phyloP scores from a whole-genome alignment of 2,888 invertebrate genomes.

The Hybos culiciformis region DNA sequence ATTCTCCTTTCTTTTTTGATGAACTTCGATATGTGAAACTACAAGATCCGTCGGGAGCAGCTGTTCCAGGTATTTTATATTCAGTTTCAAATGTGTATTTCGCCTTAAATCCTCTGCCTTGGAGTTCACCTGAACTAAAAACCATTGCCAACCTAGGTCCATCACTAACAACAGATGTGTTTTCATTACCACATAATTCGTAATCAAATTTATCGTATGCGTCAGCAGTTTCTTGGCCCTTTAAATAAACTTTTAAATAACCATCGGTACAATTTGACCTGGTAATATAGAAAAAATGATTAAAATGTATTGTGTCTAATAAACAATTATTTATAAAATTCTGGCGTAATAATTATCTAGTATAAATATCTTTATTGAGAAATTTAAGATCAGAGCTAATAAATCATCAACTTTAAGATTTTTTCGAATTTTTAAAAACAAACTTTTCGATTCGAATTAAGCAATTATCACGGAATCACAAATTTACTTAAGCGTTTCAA shows the following conservation, averaged over 20 bases:
- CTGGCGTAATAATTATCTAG: too few species aligned
- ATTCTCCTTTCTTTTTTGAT: slow-evolving; percentile 75
- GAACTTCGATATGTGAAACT: slow-evolving; percentile 82
- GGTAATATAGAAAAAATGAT: not conserved
- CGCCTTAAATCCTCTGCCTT: slow-evolving; percentile 77
- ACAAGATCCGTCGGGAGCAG: slow-evolving; percentile 83
- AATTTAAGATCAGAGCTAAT: too few species aligned
- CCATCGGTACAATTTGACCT: slow-evolving; percentile 69
- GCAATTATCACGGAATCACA: too few species aligned
- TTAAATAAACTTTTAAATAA: slow-evolving; percentile 78
- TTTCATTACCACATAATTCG: slow-evolving; percentile 79
- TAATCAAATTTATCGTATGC: slow-evolving; percentile 89
- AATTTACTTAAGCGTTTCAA: too few species aligned
- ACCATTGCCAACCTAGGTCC: slow-evolving; percentile 90
- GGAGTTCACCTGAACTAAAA: slow-evolving; percentile 83
- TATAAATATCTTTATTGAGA: too few species aligned
- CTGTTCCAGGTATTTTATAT: slow-evolving; percentile 87
- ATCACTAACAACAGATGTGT: slow-evolving; percentile 72
- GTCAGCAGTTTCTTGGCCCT: slow-evolving; percentile 84
- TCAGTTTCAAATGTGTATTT: slow-evolving; percentile 49
- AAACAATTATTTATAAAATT: too few species aligned
- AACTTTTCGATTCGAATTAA: too few species aligned
- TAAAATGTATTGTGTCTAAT: too few species aligned
- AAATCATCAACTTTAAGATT: too few species aligned
- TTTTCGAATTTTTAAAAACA: too few species aligned